A percentile compares a stretch with the other conserved stretches of the same genome.
Evolutionary conservation across 2,797 vertebrate genomes (phyloP).

Genomic region (Vultur gryphus): DNA sequence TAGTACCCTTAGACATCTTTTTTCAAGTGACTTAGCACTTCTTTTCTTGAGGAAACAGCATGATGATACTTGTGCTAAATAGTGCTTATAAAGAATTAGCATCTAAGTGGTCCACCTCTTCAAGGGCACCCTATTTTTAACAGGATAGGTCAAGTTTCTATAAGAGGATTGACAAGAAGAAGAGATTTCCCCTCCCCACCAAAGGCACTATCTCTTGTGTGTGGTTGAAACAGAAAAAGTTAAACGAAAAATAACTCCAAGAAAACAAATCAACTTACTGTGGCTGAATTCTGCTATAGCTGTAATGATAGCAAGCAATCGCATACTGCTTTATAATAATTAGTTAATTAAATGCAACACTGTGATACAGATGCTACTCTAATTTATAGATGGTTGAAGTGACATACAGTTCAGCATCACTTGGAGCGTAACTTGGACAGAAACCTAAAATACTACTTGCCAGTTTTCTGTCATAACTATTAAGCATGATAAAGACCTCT

Average conservation of each 20-base stretch:
- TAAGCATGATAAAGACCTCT: neutral
- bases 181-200: neutral
- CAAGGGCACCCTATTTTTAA: neutral
- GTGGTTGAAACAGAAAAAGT: neutral
- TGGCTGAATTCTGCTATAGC: neutral
- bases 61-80: neutral
- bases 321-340: neutral
- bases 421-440: neutral
- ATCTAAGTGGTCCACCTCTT: neutral
- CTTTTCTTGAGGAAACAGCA: slow-evolving; percentile 8
- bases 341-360: neutral
- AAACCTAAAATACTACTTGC: neutral
- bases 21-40: neutral
- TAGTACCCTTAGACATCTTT: neutral
- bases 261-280: slow-evolving; percentile 23
- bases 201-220: neutral
- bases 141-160: neutral
- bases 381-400: neutral
- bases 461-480: neutral
- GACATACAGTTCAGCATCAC: neutral
- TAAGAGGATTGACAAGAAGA: neutral
- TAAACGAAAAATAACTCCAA: slow-evolving; percentile 12
- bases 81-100: neutral
- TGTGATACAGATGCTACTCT: neutral
- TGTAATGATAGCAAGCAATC: neutral